These are phyloP conservation scores for Parasteatoda tepidariorum DNA, from an alignment of 1,140 invertebrate genomes.

Conservation along the genomic window DNA sequence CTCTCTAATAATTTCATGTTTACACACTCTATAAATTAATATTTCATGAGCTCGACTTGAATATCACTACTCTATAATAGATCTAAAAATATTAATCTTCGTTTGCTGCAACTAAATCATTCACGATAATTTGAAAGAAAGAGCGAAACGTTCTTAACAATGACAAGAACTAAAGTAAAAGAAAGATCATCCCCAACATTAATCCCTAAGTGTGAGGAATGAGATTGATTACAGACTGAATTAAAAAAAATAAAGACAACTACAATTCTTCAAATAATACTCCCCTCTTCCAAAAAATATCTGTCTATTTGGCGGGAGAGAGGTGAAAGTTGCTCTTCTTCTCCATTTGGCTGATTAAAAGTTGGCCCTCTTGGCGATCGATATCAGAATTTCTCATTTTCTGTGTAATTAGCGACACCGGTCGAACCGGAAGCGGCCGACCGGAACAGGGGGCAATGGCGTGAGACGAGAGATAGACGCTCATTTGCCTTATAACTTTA, in stretches of 20 bases:
- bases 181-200: too few relatives aligned
- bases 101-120: not conserved
- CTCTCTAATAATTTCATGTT: too few relatives aligned
- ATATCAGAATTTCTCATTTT: constrained; percentile 53
- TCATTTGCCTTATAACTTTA: constrained; percentile 60
- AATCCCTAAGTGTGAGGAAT: not conserved
- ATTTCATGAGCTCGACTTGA: too few relatives aligned
- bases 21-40: too few relatives aligned
- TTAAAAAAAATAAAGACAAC: not conserved
- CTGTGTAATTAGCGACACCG: constrained; percentile 58
- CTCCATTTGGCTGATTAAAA: constrained; percentile 55
- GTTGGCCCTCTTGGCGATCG: constrained; percentile 18
- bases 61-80: too few relatives aligned
- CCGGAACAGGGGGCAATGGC: constrained; percentile 56
- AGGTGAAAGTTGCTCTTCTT: not conserved
- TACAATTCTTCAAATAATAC: too few relatives aligned
- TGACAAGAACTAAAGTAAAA: not conserved
- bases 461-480: constrained; percentile 51
- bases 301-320: not conserved
- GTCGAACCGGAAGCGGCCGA: constrained; percentile 40
- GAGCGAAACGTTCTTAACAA: not conserved
- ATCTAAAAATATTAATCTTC: not conserved
- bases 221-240: not conserved
- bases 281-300: not conserved
- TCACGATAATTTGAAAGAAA: not conserved